Evolutionary conservation across 2,797 vertebrate species (phyloP), one percentile per base, ranked within the genome.

Genomic region (Podargus strigoides): DNA sequence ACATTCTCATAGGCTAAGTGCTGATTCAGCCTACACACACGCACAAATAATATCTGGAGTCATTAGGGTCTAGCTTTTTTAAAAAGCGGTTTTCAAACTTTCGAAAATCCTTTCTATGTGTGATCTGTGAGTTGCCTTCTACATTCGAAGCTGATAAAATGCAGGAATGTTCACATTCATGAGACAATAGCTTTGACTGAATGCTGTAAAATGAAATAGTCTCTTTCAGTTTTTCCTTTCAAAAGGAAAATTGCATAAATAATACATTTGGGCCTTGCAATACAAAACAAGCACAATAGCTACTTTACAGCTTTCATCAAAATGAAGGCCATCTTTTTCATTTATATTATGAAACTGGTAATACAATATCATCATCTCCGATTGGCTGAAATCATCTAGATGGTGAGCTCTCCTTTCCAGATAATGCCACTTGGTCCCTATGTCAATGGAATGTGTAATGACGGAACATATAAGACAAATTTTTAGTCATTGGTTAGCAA

Each of bases 191-290:
- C 97, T 95, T 91, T 92, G 95, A 90, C 96, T 97, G 97, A 97
- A 98, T 97, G 94, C 97, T 93, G 68, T 93, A 98, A 97, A 98
- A 98, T 98, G 97, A 98, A 98, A 98, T 98, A 96, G 96, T 97
- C 96, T 98, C 97, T 97, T 97, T 98, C 97, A 94, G 97, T 96
- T 97, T 97, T 96, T 97, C 96, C 95, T 97, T 97, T 95, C 97
- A 97, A 97, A 97, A 96, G 97, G 97, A 97, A 98, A 98, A 98
- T 97, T 98, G 97, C 98, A 98, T 98, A 98, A 98, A 98, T 98
- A 98, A 98, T 98, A 98, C 97, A 98, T 98, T 97, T 97, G 97
- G 96, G 88, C 95, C 96, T 97, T 96, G 97, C 96, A 98, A 97
- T 97, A 98, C 96, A 97, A 98, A 98, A 98, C 97, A 98, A 97